Percentiles rank a stretch among this genome's conserved stretches.
Evolutionary conservation across 2,113 vertebrate genomes (phyloP).

Genomic region (Craseonycteris thonglongyai): DNA sequence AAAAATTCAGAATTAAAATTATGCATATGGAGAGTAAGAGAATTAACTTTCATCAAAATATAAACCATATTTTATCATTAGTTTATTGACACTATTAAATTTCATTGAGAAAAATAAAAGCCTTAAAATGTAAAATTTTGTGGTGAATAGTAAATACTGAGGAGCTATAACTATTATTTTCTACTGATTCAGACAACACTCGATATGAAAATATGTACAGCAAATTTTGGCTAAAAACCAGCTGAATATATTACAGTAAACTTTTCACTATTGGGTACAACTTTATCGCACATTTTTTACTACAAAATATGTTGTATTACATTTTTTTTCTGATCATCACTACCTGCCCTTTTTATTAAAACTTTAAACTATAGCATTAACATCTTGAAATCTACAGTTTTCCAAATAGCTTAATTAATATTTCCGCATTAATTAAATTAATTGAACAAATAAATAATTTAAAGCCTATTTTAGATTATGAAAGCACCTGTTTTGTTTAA

Average conservation of each 20-base stretch:
- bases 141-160: neutral
- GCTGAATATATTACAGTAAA: neutral
- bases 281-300: neutral
- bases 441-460: neutral
- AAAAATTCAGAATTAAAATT: conserved; percentile 49
- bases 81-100: conserved; percentile 26
- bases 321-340: neutral
- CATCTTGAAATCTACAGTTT: neutral
- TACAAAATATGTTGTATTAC: neutral
- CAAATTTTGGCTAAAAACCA: neutral
- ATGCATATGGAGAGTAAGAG: neutral
- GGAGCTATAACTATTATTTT: neutral
- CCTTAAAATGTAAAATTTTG: neutral
- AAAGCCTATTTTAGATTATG: neutral
- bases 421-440: neutral
- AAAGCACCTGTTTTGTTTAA: neutral
- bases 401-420: neutral
- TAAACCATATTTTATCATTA: neutral
- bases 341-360: neutral
- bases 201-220: neutral
- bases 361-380: neutral
- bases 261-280: neutral
- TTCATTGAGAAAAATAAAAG: conserved; percentile 30
- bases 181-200: neutral
- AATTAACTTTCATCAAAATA: conserved; percentile 21